phyloP scores from a whole-genome alignment of 2,797 vertebrate species.

The Mus caroli region DNA sequence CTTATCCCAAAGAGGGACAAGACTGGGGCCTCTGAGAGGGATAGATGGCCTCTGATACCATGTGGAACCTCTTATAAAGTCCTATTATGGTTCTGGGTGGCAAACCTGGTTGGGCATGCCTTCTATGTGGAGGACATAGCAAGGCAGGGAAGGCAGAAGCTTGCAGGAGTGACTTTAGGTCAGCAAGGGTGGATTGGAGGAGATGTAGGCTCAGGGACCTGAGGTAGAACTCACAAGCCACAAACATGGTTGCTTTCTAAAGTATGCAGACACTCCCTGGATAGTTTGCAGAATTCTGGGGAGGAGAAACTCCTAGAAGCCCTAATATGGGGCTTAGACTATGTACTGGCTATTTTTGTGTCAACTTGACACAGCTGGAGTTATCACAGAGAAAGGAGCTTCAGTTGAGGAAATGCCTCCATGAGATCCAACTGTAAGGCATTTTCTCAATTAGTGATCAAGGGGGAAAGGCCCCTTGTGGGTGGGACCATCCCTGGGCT shows the following conservation, averaged over 20 bases:
- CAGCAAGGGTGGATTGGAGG: not conserved
- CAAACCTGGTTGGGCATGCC: not conserved
- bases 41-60: not conserved
- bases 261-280: fast-evolving
- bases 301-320: not conserved
- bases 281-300: not conserved
- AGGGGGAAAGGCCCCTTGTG: no score
- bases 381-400: no score
- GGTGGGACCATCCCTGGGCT: no score
- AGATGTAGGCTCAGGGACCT: fast-evolving
- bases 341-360: no score
- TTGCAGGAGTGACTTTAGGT: not conserved
- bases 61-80: not conserved
- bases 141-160: not conserved
- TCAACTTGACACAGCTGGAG: no score
- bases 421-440: no score
- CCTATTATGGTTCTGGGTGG: not conserved
- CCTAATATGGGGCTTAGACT: not conserved
- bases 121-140: no score
- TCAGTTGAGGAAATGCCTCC: no score
- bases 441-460: no score
- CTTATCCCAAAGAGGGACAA: not conserved
- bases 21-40: not conserved
- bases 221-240: not conserved
- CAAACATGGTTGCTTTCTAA: no score